A percentile compares a stretch with the other conserved stretches of the same genome.
These are phyloP conservation scores for Nipponia nippon DNA, from an alignment of 2,113 vertebrate species.

Conservation along the genomic window DNA sequence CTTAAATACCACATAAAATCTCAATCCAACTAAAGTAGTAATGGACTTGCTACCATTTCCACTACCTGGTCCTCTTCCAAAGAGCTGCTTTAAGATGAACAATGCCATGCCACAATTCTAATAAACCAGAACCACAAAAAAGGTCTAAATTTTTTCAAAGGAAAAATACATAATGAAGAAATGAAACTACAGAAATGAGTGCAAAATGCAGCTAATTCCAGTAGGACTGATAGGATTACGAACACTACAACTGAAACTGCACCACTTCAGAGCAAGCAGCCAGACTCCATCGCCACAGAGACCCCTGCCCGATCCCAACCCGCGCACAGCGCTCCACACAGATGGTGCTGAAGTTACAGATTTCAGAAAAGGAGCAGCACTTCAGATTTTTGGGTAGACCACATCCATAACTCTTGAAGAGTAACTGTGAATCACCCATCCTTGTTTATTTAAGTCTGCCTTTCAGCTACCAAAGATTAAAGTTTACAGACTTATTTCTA, in stretches of 20 bases:
- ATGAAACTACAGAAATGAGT: not conserved
- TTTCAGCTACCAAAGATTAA: not conserved
- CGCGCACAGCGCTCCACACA: rapidly evolving
- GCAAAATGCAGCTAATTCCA: not conserved
- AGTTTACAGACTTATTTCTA: not conserved
- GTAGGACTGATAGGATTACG: rapidly evolving
- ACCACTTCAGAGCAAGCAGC: not conserved
- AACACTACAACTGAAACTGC: rapidly evolving
- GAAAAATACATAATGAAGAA: not conserved
- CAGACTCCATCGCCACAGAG: not conserved
- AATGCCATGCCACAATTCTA: not conserved
- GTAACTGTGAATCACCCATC: not conserved
- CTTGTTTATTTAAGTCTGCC: not conserved
- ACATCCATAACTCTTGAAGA: not conserved
- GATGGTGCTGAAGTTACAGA: not conserved
- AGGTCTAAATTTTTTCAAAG: not conserved
- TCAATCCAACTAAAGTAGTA: not conserved
- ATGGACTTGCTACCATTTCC: not conserved
- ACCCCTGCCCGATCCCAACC: not conserved
- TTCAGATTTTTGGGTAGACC: not conserved
- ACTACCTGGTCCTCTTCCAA: not conserved
- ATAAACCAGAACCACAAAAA: not conserved
- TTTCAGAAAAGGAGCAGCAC: not conserved
- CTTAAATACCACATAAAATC: not conserved
- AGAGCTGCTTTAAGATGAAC: not conserved